Base-by-base conservation (phyloP, 2,797 vertebrate species). In the Orestias chungarensis region DNA sequence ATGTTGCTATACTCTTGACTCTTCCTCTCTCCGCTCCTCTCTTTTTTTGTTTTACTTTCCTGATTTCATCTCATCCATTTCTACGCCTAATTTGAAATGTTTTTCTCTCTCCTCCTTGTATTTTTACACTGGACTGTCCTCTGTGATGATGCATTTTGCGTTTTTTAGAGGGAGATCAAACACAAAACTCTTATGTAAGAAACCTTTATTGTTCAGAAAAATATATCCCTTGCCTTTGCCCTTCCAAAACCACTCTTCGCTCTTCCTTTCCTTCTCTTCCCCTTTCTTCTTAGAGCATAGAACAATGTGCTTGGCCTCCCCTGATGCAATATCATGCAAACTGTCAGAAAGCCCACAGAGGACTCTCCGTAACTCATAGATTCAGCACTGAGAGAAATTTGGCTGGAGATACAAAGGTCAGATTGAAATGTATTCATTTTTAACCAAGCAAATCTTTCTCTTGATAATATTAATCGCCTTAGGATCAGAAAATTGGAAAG, bases 251-350 rank as follows among this genome's bases (percentile, higher is more conserved):
- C 40, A 29, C 57, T 61, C 71, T 50, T 70, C 79, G 23, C 72
- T 29, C 4, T 77, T 68, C 49, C 74, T 70, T 47, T 55, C 68
- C 62, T 81, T 70, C 76, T 82, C 74, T 77, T 59, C 68, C 64
- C 64, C 73, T 74, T 78, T 70, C 76, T 83, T 84, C 76, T 78
- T 74, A 65, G 65, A 31, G 74, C 73, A 43, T 85, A 74, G 87
- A 85, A 85, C 85, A 86, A 83, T 85, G 83, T 49, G 49, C 82
- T 89, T 82, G 64, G 68, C 80, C 80, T 59, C 64, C 78, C 77
- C 84, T 93, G 90, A 92, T 86, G 91, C 91, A 92, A 93, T 83
- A 81, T 75, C 52, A 75, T 88, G 92, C 84, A 93, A 93, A 88
- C 88, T 84, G 84, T 84, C 84, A 85, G 85, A 83, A 84, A 86